Evolutionary conservation across 2,888 invertebrate species (phyloP).

Genomic region (Clunio marinus): DNA sequence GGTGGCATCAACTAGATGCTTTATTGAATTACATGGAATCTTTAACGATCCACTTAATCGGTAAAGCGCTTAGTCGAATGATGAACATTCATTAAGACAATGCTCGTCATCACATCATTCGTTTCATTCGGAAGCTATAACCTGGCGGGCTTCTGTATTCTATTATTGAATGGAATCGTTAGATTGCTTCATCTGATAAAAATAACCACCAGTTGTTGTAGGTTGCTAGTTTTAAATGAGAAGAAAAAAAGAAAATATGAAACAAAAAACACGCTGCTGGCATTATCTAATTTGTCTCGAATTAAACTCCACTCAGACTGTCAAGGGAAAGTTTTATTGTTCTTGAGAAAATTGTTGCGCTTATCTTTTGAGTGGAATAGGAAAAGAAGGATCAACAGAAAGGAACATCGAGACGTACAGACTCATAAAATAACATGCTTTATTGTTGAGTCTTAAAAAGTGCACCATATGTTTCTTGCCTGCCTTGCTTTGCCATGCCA

Average conservation of each 20-base stretch:
- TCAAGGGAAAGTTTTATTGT: neutral
- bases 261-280: neutral
- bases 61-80: no score
- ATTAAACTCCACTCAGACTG: neutral
- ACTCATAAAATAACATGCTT: slow-evolving; percentile 30
- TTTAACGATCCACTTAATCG: neutral
- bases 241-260: neutral
- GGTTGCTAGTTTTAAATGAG: no score
- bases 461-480: slow-evolving; percentile 31
- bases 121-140: no score
- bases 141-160: neutral
- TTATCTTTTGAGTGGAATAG: neutral
- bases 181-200: neutral
- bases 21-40: slow-evolving; percentile 21
- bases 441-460: slow-evolving; percentile 30
- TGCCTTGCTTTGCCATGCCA: neutral
- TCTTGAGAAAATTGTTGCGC: slow-evolving; percentile 1
- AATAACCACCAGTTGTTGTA: no score
- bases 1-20: no score
- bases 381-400: slow-evolving; percentile 18
- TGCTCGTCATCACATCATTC: neutral
- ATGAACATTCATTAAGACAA: no score
- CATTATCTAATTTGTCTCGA: neutral
- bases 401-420: neutral
- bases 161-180: neutral